phyloP scores from a whole-genome alignment of 1,140 invertebrate genomes.

The Delia radicum region DNA sequence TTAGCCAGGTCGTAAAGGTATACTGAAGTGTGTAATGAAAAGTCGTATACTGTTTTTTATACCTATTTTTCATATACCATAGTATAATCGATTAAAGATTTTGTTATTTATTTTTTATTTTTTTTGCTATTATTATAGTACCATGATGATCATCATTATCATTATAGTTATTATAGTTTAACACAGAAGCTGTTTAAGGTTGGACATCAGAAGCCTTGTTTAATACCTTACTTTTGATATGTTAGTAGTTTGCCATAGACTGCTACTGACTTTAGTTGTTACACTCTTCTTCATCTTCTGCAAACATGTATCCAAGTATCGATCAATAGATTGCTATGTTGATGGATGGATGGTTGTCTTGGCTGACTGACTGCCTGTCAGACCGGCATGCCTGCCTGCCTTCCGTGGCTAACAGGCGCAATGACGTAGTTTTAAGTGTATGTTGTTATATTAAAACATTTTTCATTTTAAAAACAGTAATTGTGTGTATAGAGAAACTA shows the following conservation, averaged over 20 bases:
- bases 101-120: not conserved
- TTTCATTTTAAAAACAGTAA: not conserved
- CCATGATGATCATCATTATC: not conserved
- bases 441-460: not conserved
- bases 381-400: too few relatives aligned
- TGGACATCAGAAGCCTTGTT: slow-evolving; percentile 2
- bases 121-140: not conserved
- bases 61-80: not conserved
- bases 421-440: not conserved
- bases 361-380: not conserved
- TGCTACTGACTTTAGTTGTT: slow-evolving; percentile 18
- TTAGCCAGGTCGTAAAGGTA: not conserved
- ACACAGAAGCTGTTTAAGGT: slow-evolving; percentile 16
- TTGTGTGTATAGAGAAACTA: not conserved
- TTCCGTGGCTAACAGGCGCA: too few relatives aligned
- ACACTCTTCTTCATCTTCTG: not conserved
- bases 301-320: not conserved
- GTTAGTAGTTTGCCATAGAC: not conserved
- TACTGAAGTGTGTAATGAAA: not conserved
- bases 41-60: too few relatives aligned
- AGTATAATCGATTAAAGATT: not conserved
- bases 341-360: not conserved
- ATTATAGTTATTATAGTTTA: slow-evolving; percentile 17
- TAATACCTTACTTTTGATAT: slow-evolving; percentile 12
- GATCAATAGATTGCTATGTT: not conserved